Percentiles rank a stretch among this genome's conserved stretches.
Conservation (phyloP, 1,140 invertebrate species). For the Brachionus koreanus region DNA sequence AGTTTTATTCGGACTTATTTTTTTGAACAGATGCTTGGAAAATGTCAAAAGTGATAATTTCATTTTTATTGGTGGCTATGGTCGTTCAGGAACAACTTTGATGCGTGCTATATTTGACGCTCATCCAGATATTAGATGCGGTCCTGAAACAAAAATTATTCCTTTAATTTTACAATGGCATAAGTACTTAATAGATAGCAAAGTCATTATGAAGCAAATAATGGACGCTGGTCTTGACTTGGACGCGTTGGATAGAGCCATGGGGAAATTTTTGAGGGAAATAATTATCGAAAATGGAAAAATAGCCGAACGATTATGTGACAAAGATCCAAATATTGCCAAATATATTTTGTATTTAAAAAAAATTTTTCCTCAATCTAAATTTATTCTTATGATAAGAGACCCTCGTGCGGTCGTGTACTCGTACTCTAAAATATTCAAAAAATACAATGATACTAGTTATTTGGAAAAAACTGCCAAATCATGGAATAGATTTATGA, state of each 20-base stretch:
- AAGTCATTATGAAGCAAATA: constrained; percentile 65
- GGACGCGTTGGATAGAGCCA: neutral
- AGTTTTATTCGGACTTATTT: neutral
- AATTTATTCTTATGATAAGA: constrained; percentile 17
- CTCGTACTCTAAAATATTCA: neutral
- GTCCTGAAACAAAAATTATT: constrained; percentile 93
- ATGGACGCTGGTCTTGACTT: neutral
- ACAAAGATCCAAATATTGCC: neutral
- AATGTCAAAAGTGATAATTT: neutral
- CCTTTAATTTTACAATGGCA: constrained; percentile 79
- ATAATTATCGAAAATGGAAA: neutral
- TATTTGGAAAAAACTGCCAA: constrained; percentile 85
- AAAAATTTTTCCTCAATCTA: constrained; percentile 13
- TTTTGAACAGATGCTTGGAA: neutral
- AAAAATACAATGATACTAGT: constrained; percentile 47
- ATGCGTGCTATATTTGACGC: constrained; percentile 97
- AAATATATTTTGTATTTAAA: neutral
- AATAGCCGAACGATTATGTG: neutral
- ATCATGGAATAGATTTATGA: constrained; percentile 92
- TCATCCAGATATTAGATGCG: constrained; percentile 93
- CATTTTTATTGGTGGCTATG: constrained; percentile 87
- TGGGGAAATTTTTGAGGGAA: neutral
- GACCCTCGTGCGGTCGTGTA: neutral
- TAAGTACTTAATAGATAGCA: constrained; percentile 85
- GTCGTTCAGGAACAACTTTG: constrained; percentile 88